Base-by-base conservation (phyloP, 2,113 vertebrate species). In the Cephalopterus ornatus region DNA sequence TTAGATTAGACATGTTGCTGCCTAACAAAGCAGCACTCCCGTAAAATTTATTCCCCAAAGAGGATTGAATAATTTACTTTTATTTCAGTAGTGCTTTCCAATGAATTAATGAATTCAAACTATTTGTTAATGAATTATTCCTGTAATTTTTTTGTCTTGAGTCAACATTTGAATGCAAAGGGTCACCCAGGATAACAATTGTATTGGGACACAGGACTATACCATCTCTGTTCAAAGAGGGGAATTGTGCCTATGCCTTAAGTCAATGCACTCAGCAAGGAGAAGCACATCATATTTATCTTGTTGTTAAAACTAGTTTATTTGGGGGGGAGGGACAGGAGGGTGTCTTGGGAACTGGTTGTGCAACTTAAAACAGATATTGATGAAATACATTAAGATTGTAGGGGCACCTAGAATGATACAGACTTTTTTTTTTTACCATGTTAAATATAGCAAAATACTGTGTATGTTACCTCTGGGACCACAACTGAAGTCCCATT, bases 191-290 rank as follows among this genome's bases (percentile, higher is more conserved):
- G 98, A 95, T 95, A 97, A 98, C 97, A 98, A 98, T 98, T 97
- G 98, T 98, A 98, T 98, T 98, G 98, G 98, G 97, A 98, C 98
- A 97, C 97, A 96, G 98, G 97, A 98, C 98, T 98, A 93, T 96
- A 98, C 98, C 98, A 98, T 97, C 99, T 99, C 99, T 99, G 98
- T 99, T 99, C 98, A 98, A 98, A 98, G 98, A 99, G 99, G 98
- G 98, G 98, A 98, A 97, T 97, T 98, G 98, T 98, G 98, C 98
- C 99, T 99, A 98, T 99, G 99, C 99, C 99, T 99, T 99, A 99
- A 97, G 98, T 98, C 99, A 97, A 99, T 99, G 99, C 99, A 99
- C 98, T 98, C 96, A 98, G 99, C 99, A 99, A 99, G 98, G 98
- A 99, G 98, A 99, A 99, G 99, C 99, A 99, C 99, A 99, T 99